Base-by-base conservation (phyloP, 2,113 vertebrate species). In the Laticauda colubrina region DNA sequence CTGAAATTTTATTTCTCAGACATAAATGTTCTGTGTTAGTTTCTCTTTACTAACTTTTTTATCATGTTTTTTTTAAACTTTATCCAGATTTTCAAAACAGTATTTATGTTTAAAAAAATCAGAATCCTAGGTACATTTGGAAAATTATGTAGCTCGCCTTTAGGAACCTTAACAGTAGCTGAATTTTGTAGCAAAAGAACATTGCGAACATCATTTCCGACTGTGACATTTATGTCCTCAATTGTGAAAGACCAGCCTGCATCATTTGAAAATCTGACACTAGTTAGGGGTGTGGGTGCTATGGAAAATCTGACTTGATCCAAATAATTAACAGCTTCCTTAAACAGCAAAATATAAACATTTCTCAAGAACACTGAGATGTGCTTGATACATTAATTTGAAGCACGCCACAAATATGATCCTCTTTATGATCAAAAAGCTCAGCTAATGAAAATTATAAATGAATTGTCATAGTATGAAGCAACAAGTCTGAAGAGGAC, bases 31-130 rank as follows among this genome's bases (percentile, higher is more conserved):
- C 92, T n/a, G 20, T 55, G 93, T 39, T 51, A 55, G 89, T 45
- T n/a, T 93, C 3, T 57, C 4, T 91, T 85, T 34, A n/a, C 5
- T 88, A 12, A 51, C 57, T 43, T 90, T 85, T 93, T 34, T 39
- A 89, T 39, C 87, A 93, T 91, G 90, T 55, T 20, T 94, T 12
- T 26, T 53, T 5, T 91, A 39, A 92, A 45, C n/a, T 43, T 87
- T 87, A 93, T 43, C 0, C 54, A 87, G 11, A 91, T 94, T 94
- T 95, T 93, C 85, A 55, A 93, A 89, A 93, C 43, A 6, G 4
- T 89, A 3, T 92, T 95, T 55, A 94, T 90, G 64, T 55, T 75
- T 45, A 90, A 43, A 39, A 61, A 92, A 10, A 48, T 53, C 43
- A 51, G 3, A 75, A 24, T n/a, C 48, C 29, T 90, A 54, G 20